Conservation (phyloP, 2,797 vertebrate species). For the Cyclura pinguis region DNA sequence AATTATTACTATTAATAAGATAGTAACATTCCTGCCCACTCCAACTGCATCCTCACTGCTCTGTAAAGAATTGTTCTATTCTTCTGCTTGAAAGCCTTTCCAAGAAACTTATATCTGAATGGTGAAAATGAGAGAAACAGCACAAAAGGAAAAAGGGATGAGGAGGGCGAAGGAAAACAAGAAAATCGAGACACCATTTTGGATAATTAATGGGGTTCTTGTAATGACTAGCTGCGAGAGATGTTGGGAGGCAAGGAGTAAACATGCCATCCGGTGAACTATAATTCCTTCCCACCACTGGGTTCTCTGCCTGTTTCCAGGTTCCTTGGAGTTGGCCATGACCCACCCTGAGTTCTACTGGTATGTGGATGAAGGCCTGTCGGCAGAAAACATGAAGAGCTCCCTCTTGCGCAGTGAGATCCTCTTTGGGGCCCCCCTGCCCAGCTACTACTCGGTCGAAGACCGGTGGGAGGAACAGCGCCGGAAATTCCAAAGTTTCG, state of each 20-base stretch:
- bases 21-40: no score
- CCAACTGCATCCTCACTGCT: no score
- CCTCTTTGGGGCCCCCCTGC: constrained; percentile 94
- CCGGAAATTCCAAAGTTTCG: constrained; percentile 91
- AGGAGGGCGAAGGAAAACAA: background rate
- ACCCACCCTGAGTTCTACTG: constrained; percentile 99
- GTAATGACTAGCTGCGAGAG: background rate
- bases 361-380: constrained; percentile 95
- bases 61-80: no score
- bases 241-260: background rate
- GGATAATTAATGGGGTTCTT: no score
- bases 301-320: constrained; percentile 68
- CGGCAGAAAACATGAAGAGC: constrained; percentile 91
- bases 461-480: constrained; percentile 93
- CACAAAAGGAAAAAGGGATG: no score
- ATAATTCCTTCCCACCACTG: no score
- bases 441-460: constrained; percentile 92
- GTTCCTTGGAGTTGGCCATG: constrained; percentile 94
- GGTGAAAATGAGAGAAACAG: no score
- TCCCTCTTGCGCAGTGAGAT: constrained; percentile 94
- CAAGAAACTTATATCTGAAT: no score
- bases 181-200: background rate
- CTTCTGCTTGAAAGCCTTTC: no score
- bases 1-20: no score
- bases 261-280: background rate